Percentiles rank a stretch among this genome's conserved stretches.
phyloP scores from a whole-genome alignment of 2,797 vertebrate species.

The Myotis myotis region DNA sequence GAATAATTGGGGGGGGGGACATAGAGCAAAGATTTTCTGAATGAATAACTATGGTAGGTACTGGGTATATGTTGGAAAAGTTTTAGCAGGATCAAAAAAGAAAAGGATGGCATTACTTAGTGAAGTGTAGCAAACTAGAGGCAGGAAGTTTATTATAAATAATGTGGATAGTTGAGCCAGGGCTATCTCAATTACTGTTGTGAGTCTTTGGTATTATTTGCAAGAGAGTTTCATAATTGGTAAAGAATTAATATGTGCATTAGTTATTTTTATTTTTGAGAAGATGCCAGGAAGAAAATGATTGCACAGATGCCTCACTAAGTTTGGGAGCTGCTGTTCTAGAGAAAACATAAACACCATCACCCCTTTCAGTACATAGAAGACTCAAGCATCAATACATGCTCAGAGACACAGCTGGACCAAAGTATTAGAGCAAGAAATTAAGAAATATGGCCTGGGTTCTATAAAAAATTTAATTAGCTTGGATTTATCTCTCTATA shows the following conservation, averaged over 20 bases:
- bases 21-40: neutral
- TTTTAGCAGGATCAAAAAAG: neutral
- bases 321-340: neutral
- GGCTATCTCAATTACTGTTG: neutral
- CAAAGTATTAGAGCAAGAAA: neutral
- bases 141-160: slow-evolving; percentile 18
- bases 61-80: neutral
- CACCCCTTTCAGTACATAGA: neutral
- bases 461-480: neutral
- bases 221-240: neutral
- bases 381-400: neutral
- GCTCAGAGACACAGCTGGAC: neutral
- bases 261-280: slow-evolving; percentile 15
- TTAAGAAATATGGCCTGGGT: neutral
- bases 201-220: neutral
- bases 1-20: neutral
- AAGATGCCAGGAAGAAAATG: neutral
- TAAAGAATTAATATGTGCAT: neutral
- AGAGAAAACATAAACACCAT: neutral
- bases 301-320: neutral
- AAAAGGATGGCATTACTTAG: neutral
- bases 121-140: neutral
- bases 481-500: neutral
- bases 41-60: neutral
- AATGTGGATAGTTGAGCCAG: neutral